These are phyloP conservation scores for Scaptomyza flava DNA, from an alignment of 2,888 invertebrate genomes.

Conservation along the genomic window DNA sequence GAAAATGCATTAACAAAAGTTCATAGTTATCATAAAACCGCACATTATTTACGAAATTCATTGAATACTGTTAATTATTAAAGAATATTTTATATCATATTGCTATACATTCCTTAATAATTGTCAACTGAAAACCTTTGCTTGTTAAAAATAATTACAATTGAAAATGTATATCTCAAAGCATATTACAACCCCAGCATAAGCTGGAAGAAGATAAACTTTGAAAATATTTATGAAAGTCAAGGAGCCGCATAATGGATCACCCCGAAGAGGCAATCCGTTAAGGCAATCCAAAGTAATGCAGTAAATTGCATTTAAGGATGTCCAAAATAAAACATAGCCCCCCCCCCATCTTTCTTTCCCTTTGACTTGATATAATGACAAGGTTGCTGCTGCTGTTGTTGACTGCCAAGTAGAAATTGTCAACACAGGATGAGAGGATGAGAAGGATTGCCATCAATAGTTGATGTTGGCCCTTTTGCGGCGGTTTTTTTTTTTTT, in stretches of 20 bases:
- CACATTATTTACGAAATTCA: no score
- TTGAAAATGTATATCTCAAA: neutral
- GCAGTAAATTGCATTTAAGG: slow-evolving; percentile 50
- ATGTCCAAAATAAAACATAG: slow-evolving; percentile 26
- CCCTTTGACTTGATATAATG: slow-evolving; percentile 14
- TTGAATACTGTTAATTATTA: no score
- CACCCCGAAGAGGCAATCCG: slow-evolving; percentile 1
- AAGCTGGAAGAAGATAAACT: neutral
- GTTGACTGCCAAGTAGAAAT: slow-evolving; percentile 31
- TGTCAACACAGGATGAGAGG: slow-evolving; percentile 27
- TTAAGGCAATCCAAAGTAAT: slow-evolving; percentile 24
- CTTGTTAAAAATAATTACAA: slow-evolving; percentile 11
- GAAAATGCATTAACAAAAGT: slow-evolving; percentile 28
- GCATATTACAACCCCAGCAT: neutral
- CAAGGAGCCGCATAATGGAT: slow-evolving; percentile 39
- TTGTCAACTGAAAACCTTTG: neutral
- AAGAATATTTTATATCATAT: neutral
- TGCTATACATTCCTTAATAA: neutral
- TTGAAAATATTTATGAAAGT: slow-evolving; percentile 20
- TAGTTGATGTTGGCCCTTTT: slow-evolving; percentile 34
- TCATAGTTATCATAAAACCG: slow-evolving; percentile 27
- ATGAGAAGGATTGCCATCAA: slow-evolving; percentile 24
- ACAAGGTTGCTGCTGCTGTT: slow-evolving; percentile 30
- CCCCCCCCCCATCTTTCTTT: neutral
- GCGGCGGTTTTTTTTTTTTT: slow-evolving; percentile 28